Base-by-base conservation (phyloP, 2,797 vertebrate species). In the Telmatherina bonti region DNA sequence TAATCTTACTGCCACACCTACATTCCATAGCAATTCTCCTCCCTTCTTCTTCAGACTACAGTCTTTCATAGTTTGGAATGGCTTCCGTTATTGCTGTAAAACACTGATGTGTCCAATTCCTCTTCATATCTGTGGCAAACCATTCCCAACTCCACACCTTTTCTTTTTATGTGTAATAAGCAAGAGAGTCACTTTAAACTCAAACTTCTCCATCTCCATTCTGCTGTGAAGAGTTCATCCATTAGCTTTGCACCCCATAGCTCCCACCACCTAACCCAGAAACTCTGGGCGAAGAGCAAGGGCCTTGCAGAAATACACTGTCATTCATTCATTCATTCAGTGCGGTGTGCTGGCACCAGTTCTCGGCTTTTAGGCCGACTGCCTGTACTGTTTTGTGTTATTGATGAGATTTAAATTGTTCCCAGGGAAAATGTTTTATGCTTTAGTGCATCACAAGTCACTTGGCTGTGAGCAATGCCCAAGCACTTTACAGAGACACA, bases 211-310 rank as follows among this genome's bases (percentile, higher is more conserved):
- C 75, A 69, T 90, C 83, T 90, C 85, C 88, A 82, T 79, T 89
- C 82, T 88, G 76, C 86, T 90, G 85, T 89, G 88, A 92, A 85
- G 84, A 90, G 85, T 93, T 86, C 88, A 91, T 93, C 92, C 86
- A 91, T 93, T 90, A 91, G 82, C 89, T 84, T 70, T 71, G 82
- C 88, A 90, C 87, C 87, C 89, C 88, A 85, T 88, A 82, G 84
- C 88, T 85, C 81, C 74, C 47, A 72, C 67, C 80, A 65, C 77
- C 86, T 92, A 90, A 92, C 90, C 91, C 88, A 91, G 90, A 93
- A 92, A 93, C 77, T 77, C 58, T 62, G 61, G 64, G 58, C 76
- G 74, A 81, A 76, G 69, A 61, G 62, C 0, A 52, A 57, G 75
- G 74, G 54, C 47, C 30, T 74, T 26, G 16, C 65, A 61, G 71